Evolutionary conservation across 1,140 invertebrate genomes (phyloP), one percentile per base, ranked within the genome.

Genomic region (Muscidifurax raptorellus): DNA sequence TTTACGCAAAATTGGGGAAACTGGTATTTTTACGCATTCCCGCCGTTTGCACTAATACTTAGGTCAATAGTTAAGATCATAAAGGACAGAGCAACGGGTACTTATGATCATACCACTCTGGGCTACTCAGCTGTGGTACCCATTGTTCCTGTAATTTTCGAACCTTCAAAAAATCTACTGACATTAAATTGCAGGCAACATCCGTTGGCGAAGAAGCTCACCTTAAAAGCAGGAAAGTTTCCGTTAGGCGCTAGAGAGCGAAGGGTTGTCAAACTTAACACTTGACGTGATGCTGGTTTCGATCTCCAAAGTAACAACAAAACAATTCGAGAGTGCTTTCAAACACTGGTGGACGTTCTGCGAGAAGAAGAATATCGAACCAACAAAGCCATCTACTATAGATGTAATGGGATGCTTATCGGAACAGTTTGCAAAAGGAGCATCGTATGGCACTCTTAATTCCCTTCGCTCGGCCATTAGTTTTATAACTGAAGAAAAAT

Each of bases 21-120:
- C 22, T 22, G 28, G 9, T 40, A 76, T 40, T 76, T 76, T 32
- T 76, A 76, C 40, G 74, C 74, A 2, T 76, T 76, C n/a, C 74
- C 74, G 2, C 74, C 74, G 2, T 76, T 36, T n/a, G 12, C 32
- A 15, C 13, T 76, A 28, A 76, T 76, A 40, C 40, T 76, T 9
- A 76, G 28, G 40, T 40, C 74, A 3, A 4, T 76, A 40, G 22
- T 27, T 40, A 76, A 76, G 40, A 76, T 76, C 3, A 76, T 18
- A 40, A 36, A 47, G 2, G 74, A 76, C 10, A 40, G 12, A n/a
- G 74, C 74, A 47, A 18, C 18, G 2, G 74, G 40, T 18, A 76
- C n/a, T 76, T 10, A 18, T 76, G 3, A 32, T 76, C 3, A 32
- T 76, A 5, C 74, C 74, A 15, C 3, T 6, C 40, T 76, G 74